Evolutionary conservation across 2,888 invertebrate genomes (phyloP), one percentile per base, ranked within the genome.

Genomic region (Metalampra italica): DNA sequence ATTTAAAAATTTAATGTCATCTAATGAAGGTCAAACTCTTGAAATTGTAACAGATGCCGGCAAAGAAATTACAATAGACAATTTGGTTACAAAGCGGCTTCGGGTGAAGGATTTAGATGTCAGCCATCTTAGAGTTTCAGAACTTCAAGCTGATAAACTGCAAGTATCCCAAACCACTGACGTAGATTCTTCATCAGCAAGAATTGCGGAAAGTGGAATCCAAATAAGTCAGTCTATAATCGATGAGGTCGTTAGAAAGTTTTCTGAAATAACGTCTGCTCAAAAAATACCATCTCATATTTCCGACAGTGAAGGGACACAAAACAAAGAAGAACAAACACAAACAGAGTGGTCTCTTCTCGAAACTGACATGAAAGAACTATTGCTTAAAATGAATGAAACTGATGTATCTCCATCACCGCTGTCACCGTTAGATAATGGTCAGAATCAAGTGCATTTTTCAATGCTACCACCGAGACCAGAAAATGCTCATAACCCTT

Each of bases 91-190:
- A 43, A 91, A 92, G 61, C 91, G 92, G 59, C 82, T 95, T 36
- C 93, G 94, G 70, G 92, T 96, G 0, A 86, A 90, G 29, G 95
- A 96, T 70, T 88, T 96, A 52, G 94, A 95, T 68, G 96, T 96
- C 0, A 95, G 95, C 49, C 91, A 93, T 45, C 74, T 96, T 14
- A 94, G 93, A 55, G 96, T 96, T 0, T 93, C 93, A 50, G 95
- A 95, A 63, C 79, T 96, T 39, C 93, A 95, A 72, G 95, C 96
- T 0, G 93, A 92, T 48, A 95, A 94, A 73, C 94, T 96, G 53
- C 89, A 93, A 45, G 95, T 96, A 0, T 95, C 95, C 0, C 92
- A 92, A 55, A 92, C 95, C 0, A 91, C 93, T 45, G 95, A 96
- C 67, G 82, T 95, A 52, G 92, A 92, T 61, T 93, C 94, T 7